phyloP scores from a whole-genome alignment of 1,140 invertebrate genomes.

The Caenorhabditis latens region DNA sequence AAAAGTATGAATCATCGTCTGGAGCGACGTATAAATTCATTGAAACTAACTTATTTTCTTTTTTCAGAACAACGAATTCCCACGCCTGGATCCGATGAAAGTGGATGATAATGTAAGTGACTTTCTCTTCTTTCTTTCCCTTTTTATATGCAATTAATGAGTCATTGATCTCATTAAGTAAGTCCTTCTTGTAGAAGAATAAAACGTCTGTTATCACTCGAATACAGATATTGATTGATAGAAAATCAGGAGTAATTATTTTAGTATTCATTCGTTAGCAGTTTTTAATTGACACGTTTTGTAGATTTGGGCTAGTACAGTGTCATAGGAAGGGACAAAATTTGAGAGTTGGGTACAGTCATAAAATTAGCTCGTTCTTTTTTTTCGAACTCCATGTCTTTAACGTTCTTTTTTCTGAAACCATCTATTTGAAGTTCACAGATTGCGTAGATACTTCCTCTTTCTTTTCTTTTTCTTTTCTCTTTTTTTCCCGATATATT shows the following conservation, averaged over 20 bases:
- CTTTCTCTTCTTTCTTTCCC: slow-evolving; percentile 19
- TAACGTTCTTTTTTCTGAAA: too few relatives aligned
- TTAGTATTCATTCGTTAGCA: too few relatives aligned
- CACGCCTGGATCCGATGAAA: slow-evolving; percentile 52
- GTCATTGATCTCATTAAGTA: background rate
- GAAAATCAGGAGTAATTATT: too few relatives aligned
- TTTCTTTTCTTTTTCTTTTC: background rate
- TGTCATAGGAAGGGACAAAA: too few relatives aligned
- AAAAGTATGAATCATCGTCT: background rate
- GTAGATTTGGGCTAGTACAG: too few relatives aligned
- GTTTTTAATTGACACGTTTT: too few relatives aligned
- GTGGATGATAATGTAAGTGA: slow-evolving; percentile 47
- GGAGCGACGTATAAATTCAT: background rate
- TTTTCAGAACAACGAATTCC: slow-evolving; percentile 49
- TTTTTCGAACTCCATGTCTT: too few relatives aligned
- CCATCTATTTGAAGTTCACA: too few relatives aligned
- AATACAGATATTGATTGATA: background rate
- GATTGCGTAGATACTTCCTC: too few relatives aligned
- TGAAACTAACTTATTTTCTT: background rate
- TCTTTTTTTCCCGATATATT: background rate
- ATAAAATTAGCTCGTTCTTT: too few relatives aligned
- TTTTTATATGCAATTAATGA: slow-evolving; percentile 22
- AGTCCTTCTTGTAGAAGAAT: background rate
- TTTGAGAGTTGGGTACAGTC: too few relatives aligned
- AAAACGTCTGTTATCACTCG: background rate